Conservation (phyloP, 2,797 vertebrate species). For the Chrysocyon brachyurus region DNA sequence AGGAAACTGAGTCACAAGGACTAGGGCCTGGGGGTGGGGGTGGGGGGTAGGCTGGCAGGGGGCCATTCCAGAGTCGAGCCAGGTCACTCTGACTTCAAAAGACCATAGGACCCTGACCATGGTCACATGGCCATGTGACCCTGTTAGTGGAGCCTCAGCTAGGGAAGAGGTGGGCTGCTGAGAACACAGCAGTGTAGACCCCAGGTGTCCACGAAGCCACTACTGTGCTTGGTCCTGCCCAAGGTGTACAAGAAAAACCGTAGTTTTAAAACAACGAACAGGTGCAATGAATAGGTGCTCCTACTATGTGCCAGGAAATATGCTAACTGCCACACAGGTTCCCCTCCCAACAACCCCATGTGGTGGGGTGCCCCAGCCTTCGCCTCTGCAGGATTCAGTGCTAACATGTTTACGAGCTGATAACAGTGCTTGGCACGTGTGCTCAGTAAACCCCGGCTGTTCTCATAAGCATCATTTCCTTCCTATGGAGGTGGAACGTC, state of each 20-base stretch:
- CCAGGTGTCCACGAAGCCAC: not conserved
- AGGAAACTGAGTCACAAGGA: not conserved
- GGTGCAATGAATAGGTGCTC: not conserved
- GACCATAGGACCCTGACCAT: rapidly evolving
- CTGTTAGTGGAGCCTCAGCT: not conserved
- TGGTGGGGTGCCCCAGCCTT: not conserved
- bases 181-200: not conserved
- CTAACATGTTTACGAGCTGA: not conserved
- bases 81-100: not conserved
- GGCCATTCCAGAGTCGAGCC: rapidly evolving
- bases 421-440: rapidly evolving
- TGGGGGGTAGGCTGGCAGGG: no score
- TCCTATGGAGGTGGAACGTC: not conserved
- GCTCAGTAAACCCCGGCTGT: not conserved
- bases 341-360: no score
- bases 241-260: not conserved
- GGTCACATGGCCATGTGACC: not conserved
- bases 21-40: no score
- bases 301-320: not conserved
- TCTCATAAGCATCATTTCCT: not conserved
- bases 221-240: rapidly evolving
- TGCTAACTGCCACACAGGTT: rapidly evolving
- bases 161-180: not conserved
- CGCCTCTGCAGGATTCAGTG: not conserved
- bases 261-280: not conserved